Evolutionary conservation across 2,797 vertebrate species (phyloP), one percentile per base, ranked within the genome.

Genomic region (Neosilurus mollespiculum): DNA sequence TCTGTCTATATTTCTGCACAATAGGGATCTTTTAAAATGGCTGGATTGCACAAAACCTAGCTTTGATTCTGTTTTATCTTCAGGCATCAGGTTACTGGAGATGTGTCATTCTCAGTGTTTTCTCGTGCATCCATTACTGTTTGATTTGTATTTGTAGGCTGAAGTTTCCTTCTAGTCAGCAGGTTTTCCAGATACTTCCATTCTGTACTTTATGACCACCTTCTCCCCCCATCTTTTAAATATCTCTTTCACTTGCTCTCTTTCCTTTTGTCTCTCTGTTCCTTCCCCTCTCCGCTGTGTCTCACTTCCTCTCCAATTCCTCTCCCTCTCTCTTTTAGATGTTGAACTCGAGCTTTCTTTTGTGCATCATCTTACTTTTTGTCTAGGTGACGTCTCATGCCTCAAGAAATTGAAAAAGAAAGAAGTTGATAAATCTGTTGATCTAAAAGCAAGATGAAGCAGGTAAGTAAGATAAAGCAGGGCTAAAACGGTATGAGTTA

Each of bases 291-390:
- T 59, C 54, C 54, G 11, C 22, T 59, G 26, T 58, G 54, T 77
- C 16, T 75, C 18, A 26, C 53, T 76, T 59, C 64, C 14, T 64
- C n/a, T 26, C n/a, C 15, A 62, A 69, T 2, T 49, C n/a, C 83
- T 75, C 93, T 24, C 15, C 61, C 26, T 78, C 37, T 78, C 15
- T 51, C 76, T 11, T 78, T 34, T 62, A 98, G 97, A 95, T 96
- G 92, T 96, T 95, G 90, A 96, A 96, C 94, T 98, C 96, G 0
- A 94, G 97, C 87, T 98, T 96, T 86, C 91, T 96, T 84, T 94
- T 98, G 26, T 75, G 53, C 30, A 61, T 43, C 58, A 20, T 78
- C 61, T 26, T 59, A 22, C 20, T n/a, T 61, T 78, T 43, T 62
- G 22, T 78, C 59, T 62, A 0, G 3, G 16, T 73, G 24, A 58